Conservation (phyloP, 1,140 invertebrate species). For the Macrostomum lignano region DNA sequence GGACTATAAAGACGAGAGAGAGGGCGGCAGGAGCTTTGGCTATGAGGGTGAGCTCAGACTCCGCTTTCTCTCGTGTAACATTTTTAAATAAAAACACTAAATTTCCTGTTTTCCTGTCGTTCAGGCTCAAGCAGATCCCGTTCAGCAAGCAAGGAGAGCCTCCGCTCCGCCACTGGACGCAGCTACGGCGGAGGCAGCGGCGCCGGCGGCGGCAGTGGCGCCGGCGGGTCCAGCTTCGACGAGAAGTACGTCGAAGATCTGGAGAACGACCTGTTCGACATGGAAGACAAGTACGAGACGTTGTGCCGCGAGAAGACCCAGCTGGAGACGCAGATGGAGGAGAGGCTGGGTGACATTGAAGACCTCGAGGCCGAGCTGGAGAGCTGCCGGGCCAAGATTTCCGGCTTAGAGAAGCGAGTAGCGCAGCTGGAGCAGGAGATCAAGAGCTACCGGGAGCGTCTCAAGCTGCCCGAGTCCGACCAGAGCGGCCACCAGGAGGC, state of each 20-base stretch:
- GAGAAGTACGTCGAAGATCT: slow-evolving; percentile 30
- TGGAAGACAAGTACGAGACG: slow-evolving; percentile 5
- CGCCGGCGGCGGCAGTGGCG: too few species aligned
- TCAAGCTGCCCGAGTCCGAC: slow-evolving; percentile 5
- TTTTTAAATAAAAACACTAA: too few species aligned
- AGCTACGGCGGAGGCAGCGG: too few species aligned
- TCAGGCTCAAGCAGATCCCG: too few species aligned
- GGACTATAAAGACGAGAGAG: too few species aligned
- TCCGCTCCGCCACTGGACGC: too few species aligned
- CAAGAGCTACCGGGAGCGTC: slow-evolving; percentile 11
- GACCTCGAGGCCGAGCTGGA: slow-evolving; percentile 2
- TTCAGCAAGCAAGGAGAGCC: too few species aligned
- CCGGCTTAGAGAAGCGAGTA: slow-evolving; percentile 11
- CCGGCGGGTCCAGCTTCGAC: slow-evolving; percentile 3
- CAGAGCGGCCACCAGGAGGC: slow-evolving; percentile 7
- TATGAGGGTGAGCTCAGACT: too few species aligned
- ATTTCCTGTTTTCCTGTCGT: too few species aligned
- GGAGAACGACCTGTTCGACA: slow-evolving; percentile 33
- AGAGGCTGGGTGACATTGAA: slow-evolving; percentile 5
- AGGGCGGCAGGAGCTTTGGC: too few species aligned
- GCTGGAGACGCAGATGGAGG: slow-evolving; percentile 6
- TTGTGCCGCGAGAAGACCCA: slow-evolving; percentile 6
- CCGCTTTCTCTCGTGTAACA: too few species aligned
- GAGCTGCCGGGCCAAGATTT: not conserved
- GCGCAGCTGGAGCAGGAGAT: slow-evolving; percentile 13